A percentile compares a stretch with the other conserved stretches of the same genome.
phyloP scores from a whole-genome alignment of 2,888 invertebrate species.

The Malthinus flaveolus region DNA sequence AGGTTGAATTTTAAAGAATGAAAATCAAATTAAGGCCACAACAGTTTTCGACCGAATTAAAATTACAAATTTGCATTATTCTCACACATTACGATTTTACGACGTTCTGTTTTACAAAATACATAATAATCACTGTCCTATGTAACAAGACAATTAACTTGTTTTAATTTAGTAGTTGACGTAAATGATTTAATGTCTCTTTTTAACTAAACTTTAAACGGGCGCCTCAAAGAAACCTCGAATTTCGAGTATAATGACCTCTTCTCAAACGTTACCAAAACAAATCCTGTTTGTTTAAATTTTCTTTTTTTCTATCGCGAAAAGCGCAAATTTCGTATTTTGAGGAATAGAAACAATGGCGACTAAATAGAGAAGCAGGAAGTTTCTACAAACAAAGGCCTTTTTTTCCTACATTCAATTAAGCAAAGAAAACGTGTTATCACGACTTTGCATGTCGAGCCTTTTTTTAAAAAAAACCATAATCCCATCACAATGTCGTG shows the following conservation, averaged over 20 bases:
- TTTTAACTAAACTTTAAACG: not conserved
- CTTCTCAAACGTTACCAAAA: no score
- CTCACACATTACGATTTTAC: no score
- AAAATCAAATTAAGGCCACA: not conserved
- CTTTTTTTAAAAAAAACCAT: conserved; percentile 2
- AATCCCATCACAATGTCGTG: conserved; percentile 9
- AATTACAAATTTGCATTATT: no score
- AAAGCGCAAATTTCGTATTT: no score
- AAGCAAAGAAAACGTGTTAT: conserved; percentile 19
- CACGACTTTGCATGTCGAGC: conserved; percentile 18
- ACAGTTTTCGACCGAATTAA: no score
- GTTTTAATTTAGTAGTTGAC: not conserved
- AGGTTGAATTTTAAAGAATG: not conserved
- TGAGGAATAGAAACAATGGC: no score
- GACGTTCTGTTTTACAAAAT: no score
- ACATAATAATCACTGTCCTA: no score
- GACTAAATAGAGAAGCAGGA: conserved; percentile 16
- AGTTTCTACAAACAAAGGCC: conserved; percentile 10
- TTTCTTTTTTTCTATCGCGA: no score
- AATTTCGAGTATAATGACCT: conserved; percentile 2
- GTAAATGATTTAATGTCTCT: conserved; percentile 3
- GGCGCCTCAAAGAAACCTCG: not conserved
- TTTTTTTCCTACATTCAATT: conserved; percentile 12
- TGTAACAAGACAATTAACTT: not conserved
- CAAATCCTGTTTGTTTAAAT: no score